Base-by-base conservation (phyloP, 2,113 vertebrate genomes). In the Hoplias malabaricus region DNA sequence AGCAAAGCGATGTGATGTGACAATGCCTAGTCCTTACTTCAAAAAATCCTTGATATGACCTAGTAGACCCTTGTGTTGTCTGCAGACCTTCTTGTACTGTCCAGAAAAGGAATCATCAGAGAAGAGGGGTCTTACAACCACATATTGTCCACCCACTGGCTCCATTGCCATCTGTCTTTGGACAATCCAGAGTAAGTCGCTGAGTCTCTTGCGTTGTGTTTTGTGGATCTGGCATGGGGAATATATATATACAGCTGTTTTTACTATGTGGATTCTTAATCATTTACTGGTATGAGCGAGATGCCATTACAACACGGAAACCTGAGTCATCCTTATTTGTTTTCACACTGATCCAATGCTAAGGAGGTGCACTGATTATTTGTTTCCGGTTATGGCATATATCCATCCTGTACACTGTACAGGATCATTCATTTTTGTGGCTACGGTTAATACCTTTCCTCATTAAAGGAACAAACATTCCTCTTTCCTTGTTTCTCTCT, bases 81-180 rank as follows among this genome's bases (percentile, higher is more conserved):
- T 93, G 5, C 88, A 77, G 76, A 92, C 74, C 86, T 91, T 97
- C 82, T 91, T 87, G 9, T 97, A 84, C 6, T 96, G 91, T 81
- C 93, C 86, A 0, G 84, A 78, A 68, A 99, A 98, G 1, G 81
- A 73, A 19, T 94, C 93, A 84, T 95, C 93, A 0, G 96, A 97
- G 82, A 96, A 99, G 38, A 96, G 85, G 0, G 91, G 90, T 84
- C 96, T 91, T 84, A 91, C 85, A 84, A 98, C 91, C 72, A 92
- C 66, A 16, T 97, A 98, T 82, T 93, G 93, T 80, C 87, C 92
- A 0, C 91, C 93, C 62, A 91, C 81, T 8, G 91, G 75, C 27
- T 93, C 93, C 92, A 95, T 21, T 31, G 11, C 62, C 16, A 54
- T 80, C 66, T 19, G 67, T 66, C 38, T 46, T 67, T 43, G 7